phyloP scores from a whole-genome alignment of 2,797 vertebrate species.

The Eulemur mongoz region DNA sequence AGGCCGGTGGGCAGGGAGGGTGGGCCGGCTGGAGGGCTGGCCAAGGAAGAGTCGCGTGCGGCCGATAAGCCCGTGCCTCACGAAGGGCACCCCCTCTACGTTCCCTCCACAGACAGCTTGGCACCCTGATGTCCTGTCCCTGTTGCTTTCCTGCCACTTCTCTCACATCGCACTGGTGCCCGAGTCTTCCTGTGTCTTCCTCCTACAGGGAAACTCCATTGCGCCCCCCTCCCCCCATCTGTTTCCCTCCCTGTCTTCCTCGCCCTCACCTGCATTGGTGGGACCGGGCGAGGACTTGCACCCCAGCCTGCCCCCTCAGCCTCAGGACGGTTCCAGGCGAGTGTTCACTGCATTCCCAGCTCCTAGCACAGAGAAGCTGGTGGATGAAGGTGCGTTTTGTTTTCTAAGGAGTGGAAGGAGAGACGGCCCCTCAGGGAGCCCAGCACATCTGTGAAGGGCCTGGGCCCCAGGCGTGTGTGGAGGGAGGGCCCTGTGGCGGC shows the following conservation, averaged over 20 bases:
- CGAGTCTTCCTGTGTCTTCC: not conserved
- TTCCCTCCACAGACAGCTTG: not conserved
- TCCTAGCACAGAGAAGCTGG: not conserved
- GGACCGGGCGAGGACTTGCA: not conserved
- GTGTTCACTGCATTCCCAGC: not conserved
- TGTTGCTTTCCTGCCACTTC: not conserved
- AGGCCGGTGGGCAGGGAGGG: not conserved
- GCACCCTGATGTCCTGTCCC: not conserved
- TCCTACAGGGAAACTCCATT: not conserved
- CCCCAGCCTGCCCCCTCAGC: not conserved
- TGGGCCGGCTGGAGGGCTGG: not conserved
- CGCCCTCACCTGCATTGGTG: not conserved
- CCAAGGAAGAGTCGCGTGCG: not conserved
- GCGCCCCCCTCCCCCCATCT: fast-evolving
- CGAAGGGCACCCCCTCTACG: fast-evolving
- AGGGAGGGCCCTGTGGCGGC: not conserved
- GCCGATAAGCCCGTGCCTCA: not conserved
- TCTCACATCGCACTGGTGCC: not conserved
- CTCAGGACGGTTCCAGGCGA: too few species aligned
- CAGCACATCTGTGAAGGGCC: too few species aligned
- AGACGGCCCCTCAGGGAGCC: not conserved
- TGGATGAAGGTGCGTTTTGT: not conserved
- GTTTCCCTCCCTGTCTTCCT: too few species aligned
- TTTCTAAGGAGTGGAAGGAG: not conserved
- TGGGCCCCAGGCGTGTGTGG: too few species aligned